Evolutionary conservation across 1,140 invertebrate genomes (phyloP), one percentile per base, ranked within the genome.

Genomic region (Octopus sinensis): DNA sequence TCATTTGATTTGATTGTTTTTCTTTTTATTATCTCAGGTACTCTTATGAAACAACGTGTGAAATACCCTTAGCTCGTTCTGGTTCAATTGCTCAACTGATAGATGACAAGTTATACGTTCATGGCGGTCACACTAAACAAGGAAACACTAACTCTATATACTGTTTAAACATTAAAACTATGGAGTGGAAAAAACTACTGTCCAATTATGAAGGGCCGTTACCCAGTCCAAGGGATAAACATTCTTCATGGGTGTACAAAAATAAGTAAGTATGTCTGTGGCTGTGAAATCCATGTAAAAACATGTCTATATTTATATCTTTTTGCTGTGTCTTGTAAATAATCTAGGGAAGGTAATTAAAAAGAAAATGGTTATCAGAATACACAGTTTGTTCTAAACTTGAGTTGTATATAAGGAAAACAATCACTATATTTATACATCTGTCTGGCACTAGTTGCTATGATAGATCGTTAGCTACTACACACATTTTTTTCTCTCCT

Each of bases 211-310:
- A 73, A 73, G 87, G 85, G 52, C 30, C 51, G 13, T 43, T 54
- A 51, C 91, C 91, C 4, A 83, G 88, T 30, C 87, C 89, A 2
- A 90, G 91, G 84, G 92, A 92, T 83, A 92, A 92, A 85, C 86
- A 88, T 73, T 84, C 88, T 76, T 86, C 88, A 9, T 92, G 92
- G 91, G 83, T 77, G 13, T 89, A 91, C 85, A 81, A 88, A 7
- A 85, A 88, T 76, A 91, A 88, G 90, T 91, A 80, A 80, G 82
- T 84, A 78, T 62, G n/a, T 51, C 75, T 53, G 13, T 75, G 30
- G 30, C 3, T 43, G 30, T 43, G 30, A 43, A 43, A 1, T 43
- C 30, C 30, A 43, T 43, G 30, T 43, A 43, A 43, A 43, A 43
- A 43, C 23, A 43, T 43, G 3, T 43, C 1, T 43, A 43, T 43